Base-by-base conservation (phyloP, 2,113 vertebrate species). In the Silurus meridionalis region DNA sequence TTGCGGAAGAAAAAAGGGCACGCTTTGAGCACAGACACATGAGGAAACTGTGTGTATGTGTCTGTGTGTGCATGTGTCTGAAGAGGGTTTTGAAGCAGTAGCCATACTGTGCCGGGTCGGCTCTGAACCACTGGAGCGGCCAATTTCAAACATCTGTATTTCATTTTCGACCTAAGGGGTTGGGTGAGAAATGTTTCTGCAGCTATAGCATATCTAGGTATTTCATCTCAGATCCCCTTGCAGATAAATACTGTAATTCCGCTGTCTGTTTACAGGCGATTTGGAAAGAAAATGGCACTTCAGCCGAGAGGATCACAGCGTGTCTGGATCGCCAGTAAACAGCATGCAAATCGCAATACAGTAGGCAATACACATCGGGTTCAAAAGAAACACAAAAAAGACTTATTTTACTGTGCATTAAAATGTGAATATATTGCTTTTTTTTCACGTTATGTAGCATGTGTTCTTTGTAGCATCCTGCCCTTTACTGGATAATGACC, bases 221-320 rank as follows among this genome's bases (percentile, higher is more conserved):
- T 79, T 79, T 79, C 60, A 72, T 79, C 72, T 79, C 61, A 23
- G 74, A 85, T 79, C 74, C 55, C 84, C 28, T 83, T 50, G 13
- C 60, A 67, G 84, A 85, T 85, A 85, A 85, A 85, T 85, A 79
- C 84, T 79, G 84, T 85, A 79, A 85, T 85, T 85, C 84, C 9
- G n/a, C 74, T n/a, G 83, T 64, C 60, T 78, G 75, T 85, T 85
- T 85, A 79, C 74, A 67, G 74, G 75, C 48, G 7, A 79, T 85
- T 79, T 78, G 46, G 46, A 64, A 64, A 53, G 48, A 77, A 85
- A 85, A 85, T 28, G 48, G n/a, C 58, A 52, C 58, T 64, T 75
- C 58, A 64, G 58, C 23, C 1, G 0, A 75, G 37, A 74, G 25
- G n/a, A 57, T 57, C 25, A 4, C 66, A 72, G 53, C 17, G 37